Conservation (phyloP, 2,888 invertebrate species). For the Plagodis pulveraria region DNA sequence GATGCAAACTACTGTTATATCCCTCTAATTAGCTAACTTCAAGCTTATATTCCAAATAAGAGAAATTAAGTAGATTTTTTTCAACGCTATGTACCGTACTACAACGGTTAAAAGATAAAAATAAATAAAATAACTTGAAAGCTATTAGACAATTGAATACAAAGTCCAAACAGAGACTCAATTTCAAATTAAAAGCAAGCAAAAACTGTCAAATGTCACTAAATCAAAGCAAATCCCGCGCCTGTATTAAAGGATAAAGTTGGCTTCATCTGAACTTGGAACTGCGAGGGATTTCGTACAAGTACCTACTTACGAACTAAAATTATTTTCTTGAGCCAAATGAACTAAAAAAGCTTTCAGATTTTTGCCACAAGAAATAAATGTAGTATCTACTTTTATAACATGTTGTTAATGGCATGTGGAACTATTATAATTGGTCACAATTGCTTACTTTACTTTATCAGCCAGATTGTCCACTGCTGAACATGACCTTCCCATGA, state of each 20-base stretch:
- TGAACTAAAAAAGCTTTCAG: conserved; percentile 13
- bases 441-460: too few relatives aligned
- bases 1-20: too few relatives aligned
- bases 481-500: too few relatives aligned
- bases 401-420: too few relatives aligned
- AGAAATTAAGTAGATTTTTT: too few relatives aligned
- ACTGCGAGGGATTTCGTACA: conserved; percentile 50
- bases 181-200: conserved; percentile 12
- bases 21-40: too few relatives aligned
- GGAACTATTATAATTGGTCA: conserved; percentile 10
- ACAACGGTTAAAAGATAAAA: too few relatives aligned
- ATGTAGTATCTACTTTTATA: neutral
- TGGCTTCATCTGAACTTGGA: conserved; percentile 42
- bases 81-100: too few relatives aligned
- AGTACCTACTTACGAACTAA: conserved; percentile 44
- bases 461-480: too few relatives aligned
- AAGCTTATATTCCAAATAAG: too few relatives aligned
- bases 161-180: neutral
- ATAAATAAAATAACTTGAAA: too few relatives aligned
- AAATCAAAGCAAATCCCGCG: conserved; percentile 61
- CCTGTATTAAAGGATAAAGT: conserved; percentile 52
- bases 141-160: too few relatives aligned
- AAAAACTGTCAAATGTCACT: conserved; percentile 46
- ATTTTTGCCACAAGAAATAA: conserved; percentile 2
- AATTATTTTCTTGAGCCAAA: conserved; percentile 43